A percentile compares a stretch with the other conserved stretches of the same genome.
phyloP scores from a whole-genome alignment of 2,797 vertebrate species.

The Eutrigla gurnardus region DNA sequence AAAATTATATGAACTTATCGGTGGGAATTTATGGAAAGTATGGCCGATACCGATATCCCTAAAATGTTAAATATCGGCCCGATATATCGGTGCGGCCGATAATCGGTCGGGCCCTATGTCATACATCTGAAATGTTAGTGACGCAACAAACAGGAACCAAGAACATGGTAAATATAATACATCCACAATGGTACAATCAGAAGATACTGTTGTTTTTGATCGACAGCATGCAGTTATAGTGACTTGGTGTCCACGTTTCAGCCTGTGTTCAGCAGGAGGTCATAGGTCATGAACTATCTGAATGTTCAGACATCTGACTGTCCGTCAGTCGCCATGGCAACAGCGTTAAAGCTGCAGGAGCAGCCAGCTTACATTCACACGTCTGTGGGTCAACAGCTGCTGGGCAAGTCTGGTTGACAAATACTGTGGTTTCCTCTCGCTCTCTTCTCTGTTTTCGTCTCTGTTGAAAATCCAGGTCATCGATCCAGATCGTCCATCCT shows the following conservation, averaged over 20 bases:
- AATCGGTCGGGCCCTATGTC: too few species aligned
- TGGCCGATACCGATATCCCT: too few species aligned
- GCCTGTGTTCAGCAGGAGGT: constrained; percentile 6
- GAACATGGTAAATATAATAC: not conserved
- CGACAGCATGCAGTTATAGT: constrained; percentile 51
- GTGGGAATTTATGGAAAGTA: too few species aligned
- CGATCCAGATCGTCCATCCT: constrained; percentile 19
- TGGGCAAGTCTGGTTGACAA: constrained; percentile 19
- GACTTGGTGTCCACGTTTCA: constrained; percentile 12
- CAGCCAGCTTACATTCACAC: constrained; percentile 37
- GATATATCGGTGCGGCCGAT: too few species aligned
- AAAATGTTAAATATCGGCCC: too few species aligned
- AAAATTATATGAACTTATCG: too few species aligned
- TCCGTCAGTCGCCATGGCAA: not conserved
- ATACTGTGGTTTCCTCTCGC: not conserved
- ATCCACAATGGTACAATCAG: constrained; percentile 25
- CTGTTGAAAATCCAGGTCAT: not conserved
- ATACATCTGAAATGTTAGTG: too few species aligned
- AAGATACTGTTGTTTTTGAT: constrained; percentile 26
- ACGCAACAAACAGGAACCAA: too few species aligned
- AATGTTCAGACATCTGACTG: not conserved
- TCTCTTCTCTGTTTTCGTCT: constrained; percentile 5
- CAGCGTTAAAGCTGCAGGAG: not conserved
- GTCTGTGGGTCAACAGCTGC: not conserved
- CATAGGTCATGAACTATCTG: not conserved